phyloP scores from a whole-genome alignment of 2,888 invertebrate genomes.

The Augochlorella aurata region DNA sequence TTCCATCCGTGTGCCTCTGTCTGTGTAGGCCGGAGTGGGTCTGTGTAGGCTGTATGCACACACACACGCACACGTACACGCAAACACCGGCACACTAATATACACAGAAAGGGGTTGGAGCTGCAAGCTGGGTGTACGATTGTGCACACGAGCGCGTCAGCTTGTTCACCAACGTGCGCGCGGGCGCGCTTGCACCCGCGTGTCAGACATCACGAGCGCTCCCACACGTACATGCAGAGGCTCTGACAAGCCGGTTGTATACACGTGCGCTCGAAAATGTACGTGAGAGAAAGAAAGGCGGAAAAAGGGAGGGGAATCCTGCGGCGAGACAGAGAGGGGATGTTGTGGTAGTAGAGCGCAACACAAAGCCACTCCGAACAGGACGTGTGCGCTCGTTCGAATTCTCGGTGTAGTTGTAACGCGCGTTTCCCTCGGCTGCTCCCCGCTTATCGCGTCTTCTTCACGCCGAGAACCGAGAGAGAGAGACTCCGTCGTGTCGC shows the following conservation, averaged over 20 bases:
- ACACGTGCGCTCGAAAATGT: constrained; percentile 46
- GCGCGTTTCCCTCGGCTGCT: constrained; percentile 38
- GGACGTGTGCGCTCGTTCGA: neutral
- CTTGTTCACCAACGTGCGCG: neutral
- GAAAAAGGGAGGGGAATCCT: neutral
- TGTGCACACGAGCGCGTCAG: neutral
- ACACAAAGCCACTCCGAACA: neutral
- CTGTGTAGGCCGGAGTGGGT: no score
- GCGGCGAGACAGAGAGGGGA: neutral
- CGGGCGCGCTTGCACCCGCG: neutral
- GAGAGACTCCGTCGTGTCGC: constrained; percentile 52
- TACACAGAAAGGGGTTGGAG: neutral
- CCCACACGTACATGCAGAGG: neutral
- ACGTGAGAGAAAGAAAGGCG: constrained; percentile 37
- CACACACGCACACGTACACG: no score
- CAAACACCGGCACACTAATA: neutral
- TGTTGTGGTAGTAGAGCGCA: neutral
- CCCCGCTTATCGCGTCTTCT: constrained; percentile 46
- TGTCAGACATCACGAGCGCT: neutral
- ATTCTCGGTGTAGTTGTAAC: constrained; percentile 20
- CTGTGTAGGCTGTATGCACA: no score
- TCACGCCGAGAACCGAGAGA: constrained; percentile 27
- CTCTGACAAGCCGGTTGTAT: constrained; percentile 31
- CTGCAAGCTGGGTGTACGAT: neutral
- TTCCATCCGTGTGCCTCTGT: no score